Evolutionary conservation across 1,140 invertebrate species (phyloP), one percentile per base, ranked within the genome.

Genomic region (Drosophila leontia): DNA sequence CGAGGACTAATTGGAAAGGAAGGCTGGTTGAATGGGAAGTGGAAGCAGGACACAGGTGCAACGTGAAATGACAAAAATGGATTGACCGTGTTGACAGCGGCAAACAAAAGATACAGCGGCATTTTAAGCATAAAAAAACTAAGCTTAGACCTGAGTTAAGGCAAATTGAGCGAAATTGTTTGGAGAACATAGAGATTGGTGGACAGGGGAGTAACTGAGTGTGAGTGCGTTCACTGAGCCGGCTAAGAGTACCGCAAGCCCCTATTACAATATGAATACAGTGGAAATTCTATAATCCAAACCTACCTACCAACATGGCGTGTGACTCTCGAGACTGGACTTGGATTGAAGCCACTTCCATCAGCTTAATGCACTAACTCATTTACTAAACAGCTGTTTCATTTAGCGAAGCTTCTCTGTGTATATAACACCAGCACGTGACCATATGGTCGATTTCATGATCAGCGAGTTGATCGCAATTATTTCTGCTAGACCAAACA

Each of bases 181-280:
- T 34, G 19, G 17, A 23, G 55, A 59, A 42, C 41, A 59, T 45
- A 48, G 23, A 32, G 35, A 32, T 35, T 35, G 29, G 26, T 1
- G 44, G 11, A 6, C n/a, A 44, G 37, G 26, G 23, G 26, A 37
- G 29, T n/a, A 17, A 17, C 9, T 7, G 15, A 15, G 17, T 45
- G 17, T 45, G 19, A 56, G 19, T 26, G 41, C 55, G 65, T 64
- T 63, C 82, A 86, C 78, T 86, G 75, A 86, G 59, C 62, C 78
- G 80, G 53, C 55, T 86, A 60, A 69, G 44, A 80, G 68, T 80
- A 87, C 83, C 83, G 83, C 76, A 80, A 87, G 64, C 60, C 68
- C 42, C 56, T 72, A 58, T 86, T 82, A 65, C 17, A 11, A 12
- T 13, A 15, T 7, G 2, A 39, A 23, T 32, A 63, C 61, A 63